Evolutionary conservation across 2,113 vertebrate species (phyloP).

Genomic region (Cyanistes caeruleus): DNA sequence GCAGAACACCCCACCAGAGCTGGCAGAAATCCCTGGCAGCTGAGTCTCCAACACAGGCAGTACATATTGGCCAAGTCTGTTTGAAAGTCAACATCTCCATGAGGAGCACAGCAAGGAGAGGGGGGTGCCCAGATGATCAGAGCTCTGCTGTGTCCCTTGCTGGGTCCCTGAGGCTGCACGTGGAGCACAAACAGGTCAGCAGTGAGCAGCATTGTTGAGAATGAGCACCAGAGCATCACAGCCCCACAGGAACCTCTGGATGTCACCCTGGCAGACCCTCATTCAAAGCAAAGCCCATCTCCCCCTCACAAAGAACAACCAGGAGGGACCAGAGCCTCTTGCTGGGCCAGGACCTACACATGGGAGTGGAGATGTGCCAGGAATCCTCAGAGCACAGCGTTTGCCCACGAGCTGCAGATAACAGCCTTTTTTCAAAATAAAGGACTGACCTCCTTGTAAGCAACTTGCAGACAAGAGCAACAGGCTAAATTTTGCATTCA

Average conservation of each 20-base stretch:
- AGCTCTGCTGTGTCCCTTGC: neutral
- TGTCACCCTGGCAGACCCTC: neutral
- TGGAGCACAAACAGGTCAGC: neutral
- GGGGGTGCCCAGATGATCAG: neutral
- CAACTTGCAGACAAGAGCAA: neutral
- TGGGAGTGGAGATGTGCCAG: neutral
- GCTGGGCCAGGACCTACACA: neutral
- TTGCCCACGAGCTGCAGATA: neutral
- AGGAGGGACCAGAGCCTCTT: neutral
- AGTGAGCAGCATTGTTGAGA: neutral
- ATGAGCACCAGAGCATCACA: neutral
- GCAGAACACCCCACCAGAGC: neutral
- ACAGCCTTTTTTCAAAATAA: neutral
- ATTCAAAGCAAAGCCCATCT: neutral
- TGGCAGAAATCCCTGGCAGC: neutral
- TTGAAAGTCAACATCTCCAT: neutral
- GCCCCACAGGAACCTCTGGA: neutral
- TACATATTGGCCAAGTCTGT: neutral
- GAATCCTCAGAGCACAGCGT: accelerated
- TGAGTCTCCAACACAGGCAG: neutral
- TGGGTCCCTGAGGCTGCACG: neutral
- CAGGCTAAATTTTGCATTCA: neutral
- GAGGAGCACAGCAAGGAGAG: neutral
- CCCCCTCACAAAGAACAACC: neutral
- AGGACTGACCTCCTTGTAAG: neutral